phyloP scores from a whole-genome alignment of 2,888 invertebrate species.

The Xylocampa areola region DNA sequence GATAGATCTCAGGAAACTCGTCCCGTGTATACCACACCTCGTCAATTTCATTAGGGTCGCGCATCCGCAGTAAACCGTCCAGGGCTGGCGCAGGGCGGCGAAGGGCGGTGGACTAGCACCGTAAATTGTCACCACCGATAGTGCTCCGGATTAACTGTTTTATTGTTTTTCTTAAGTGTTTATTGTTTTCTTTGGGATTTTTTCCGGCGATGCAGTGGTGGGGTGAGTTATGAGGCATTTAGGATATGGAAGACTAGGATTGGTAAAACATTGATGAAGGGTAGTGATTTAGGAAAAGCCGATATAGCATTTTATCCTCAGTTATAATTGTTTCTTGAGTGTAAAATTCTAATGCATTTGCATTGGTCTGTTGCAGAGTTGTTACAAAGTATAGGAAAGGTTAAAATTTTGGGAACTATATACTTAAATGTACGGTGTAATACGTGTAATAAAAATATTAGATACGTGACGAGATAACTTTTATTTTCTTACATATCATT shows the following conservation, averaged over 20 bases:
- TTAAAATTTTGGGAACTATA: too few relatives aligned
- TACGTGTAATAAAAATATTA: too few relatives aligned
- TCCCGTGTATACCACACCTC: constrained; percentile 49
- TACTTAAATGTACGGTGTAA: too few relatives aligned
- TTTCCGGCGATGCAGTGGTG: constrained; percentile 1
- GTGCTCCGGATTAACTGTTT: constrained; percentile 66
- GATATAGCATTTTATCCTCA: too few relatives aligned
- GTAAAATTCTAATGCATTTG: too few relatives aligned
- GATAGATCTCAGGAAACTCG: constrained; percentile 22
- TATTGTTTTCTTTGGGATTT: constrained; percentile 55
- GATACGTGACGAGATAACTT: too few relatives aligned
- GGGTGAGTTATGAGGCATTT: neutral
- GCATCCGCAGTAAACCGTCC: constrained; percentile 74
- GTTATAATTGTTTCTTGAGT: too few relatives aligned
- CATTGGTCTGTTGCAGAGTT: too few relatives aligned
- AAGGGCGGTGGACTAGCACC: constrained; percentile 59
- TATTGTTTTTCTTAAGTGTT: constrained; percentile 58
- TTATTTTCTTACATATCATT: too few relatives aligned
- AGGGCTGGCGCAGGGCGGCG: constrained; percentile 48
- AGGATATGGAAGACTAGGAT: neutral
- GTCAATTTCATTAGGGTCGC: constrained; percentile 85
- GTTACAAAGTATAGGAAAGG: too few relatives aligned
- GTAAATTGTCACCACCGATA: constrained; percentile 79
- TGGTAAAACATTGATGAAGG: neutral
- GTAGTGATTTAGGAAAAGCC: neutral